Percentiles rank a stretch among this genome's conserved stretches.
phyloP scores from a whole-genome alignment of 2,888 invertebrate genomes.

The Diadegma fenestrale region DNA sequence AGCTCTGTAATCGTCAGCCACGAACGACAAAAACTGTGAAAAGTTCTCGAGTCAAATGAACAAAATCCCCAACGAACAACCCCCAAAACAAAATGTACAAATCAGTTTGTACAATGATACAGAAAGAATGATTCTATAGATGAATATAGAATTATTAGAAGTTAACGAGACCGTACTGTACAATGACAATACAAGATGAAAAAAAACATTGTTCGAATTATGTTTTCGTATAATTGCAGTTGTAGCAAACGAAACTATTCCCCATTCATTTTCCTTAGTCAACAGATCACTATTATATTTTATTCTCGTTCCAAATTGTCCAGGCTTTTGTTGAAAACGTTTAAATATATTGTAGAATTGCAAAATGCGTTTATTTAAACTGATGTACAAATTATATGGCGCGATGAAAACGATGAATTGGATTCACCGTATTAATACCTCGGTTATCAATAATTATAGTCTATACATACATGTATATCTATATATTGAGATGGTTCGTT shows the following conservation, averaged over 20 bases:
- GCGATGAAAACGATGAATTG: slow-evolving; percentile 43
- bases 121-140: slow-evolving; percentile 26
- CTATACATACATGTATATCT: slow-evolving; percentile 21
- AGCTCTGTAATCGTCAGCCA: slow-evolving; percentile 30
- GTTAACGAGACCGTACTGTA: slow-evolving; percentile 59
- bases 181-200: slow-evolving; percentile 60
- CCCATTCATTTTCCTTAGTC: neutral
- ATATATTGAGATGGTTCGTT: neutral
- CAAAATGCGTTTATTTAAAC: slow-evolving; percentile 59
- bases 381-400: slow-evolving; percentile 64
- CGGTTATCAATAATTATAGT: slow-evolving; percentile 33
- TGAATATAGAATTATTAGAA: slow-evolving; percentile 27
- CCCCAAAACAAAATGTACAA: too few relatives aligned
- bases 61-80: neutral
- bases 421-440: slow-evolving; percentile 50
- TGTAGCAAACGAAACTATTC: neutral
- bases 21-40: slow-evolving; percentile 20
- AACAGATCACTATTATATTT: neutral
- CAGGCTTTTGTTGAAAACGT: neutral
- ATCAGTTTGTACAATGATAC: slow-evolving; percentile 50
- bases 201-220: slow-evolving; percentile 17
- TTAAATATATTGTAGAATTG: slow-evolving; percentile 42
- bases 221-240: neutral
- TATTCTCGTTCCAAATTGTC: neutral
- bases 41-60: slow-evolving; percentile 2